Percentiles rank a stretch among this genome's conserved stretches.
phyloP scores from a whole-genome alignment of 2,797 vertebrate genomes.

The Pseudochromis fuscus region DNA sequence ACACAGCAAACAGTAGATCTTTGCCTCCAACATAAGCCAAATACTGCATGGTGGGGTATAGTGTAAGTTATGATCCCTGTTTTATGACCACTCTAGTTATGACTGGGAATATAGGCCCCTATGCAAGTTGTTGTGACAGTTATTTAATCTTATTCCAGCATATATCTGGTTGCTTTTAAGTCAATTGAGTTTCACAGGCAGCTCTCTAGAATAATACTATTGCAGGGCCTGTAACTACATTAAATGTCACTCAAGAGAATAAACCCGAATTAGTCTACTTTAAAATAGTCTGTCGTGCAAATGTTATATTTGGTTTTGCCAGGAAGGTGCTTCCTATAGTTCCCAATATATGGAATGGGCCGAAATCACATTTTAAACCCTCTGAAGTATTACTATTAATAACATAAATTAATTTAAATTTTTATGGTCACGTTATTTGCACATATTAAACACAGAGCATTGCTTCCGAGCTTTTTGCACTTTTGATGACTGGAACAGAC shows the following conservation, averaged over 20 bases:
- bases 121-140: conserved; percentile 50
- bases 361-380: neutral
- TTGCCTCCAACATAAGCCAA: conserved; percentile 1
- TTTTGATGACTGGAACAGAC: neutral
- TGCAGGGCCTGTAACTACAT: conserved; percentile 61
- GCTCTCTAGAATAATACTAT: conserved; percentile 56
- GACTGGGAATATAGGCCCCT: conserved; percentile 15
- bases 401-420: neutral
- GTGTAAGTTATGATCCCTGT: conserved; percentile 45
- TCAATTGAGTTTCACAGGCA: conserved; percentile 65
- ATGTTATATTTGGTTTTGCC: conserved; percentile 55
- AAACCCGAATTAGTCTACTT: conserved; percentile 44
- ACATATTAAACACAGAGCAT: neutral
- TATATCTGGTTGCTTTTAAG: conserved; percentile 61
- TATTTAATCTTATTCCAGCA: conserved; percentile 57
- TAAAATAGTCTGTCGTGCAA: conserved; percentile 31
- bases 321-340: neutral
- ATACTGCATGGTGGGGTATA: neutral
- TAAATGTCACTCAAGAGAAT: conserved; percentile 57
- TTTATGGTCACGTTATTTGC: neutral
- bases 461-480: no score
- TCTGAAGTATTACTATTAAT: no score
- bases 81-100: conserved; percentile 42
- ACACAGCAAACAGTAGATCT: conserved; percentile 35
- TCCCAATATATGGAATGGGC: conserved; percentile 3